Percentiles rank a stretch among this genome's conserved stretches.
phyloP scores from a whole-genome alignment of 2,888 invertebrate species.

The Spialia ferax region DNA sequence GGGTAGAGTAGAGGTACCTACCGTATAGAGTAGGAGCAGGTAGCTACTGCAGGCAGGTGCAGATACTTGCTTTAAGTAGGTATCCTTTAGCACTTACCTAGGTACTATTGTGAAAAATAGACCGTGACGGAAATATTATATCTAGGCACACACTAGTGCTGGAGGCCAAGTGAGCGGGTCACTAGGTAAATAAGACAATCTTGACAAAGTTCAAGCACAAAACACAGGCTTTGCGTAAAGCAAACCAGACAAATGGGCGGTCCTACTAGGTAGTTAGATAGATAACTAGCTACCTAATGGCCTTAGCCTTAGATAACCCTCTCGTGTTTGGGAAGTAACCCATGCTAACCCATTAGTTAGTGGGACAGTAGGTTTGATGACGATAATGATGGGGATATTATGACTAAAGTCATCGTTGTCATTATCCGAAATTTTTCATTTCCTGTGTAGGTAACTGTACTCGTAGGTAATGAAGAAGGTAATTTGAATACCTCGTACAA shows the following conservation, averaged over 20 bases:
- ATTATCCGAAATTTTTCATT: too few relatives aligned
- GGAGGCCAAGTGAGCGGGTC: constrained; percentile 15
- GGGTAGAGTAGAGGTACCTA: too few relatives aligned
- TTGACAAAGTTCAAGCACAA: constrained; percentile 4
- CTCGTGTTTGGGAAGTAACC: too few relatives aligned
- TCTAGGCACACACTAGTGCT: not conserved
- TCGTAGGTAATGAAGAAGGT: too few relatives aligned
- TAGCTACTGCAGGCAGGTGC: not conserved
- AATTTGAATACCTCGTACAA: too few relatives aligned
- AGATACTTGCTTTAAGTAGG: not conserved
- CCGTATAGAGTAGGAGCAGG: not conserved
- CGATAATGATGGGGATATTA: too few relatives aligned
- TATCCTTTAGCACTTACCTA: constrained; percentile 2
- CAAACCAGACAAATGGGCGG: not conserved
- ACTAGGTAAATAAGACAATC: not conserved
- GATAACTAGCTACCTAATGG: too few relatives aligned
- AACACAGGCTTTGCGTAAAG: not conserved
- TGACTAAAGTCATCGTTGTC: too few relatives aligned
- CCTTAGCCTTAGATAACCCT: too few relatives aligned
- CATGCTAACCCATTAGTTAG: too few relatives aligned
- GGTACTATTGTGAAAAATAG: constrained; percentile 20
- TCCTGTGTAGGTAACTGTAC: too few relatives aligned
- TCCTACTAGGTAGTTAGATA: not conserved
- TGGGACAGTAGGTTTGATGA: too few relatives aligned
- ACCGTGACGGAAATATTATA: constrained; percentile 26